Conservation (phyloP, 2,113 vertebrate species). For the Phainopepla nitens region DNA sequence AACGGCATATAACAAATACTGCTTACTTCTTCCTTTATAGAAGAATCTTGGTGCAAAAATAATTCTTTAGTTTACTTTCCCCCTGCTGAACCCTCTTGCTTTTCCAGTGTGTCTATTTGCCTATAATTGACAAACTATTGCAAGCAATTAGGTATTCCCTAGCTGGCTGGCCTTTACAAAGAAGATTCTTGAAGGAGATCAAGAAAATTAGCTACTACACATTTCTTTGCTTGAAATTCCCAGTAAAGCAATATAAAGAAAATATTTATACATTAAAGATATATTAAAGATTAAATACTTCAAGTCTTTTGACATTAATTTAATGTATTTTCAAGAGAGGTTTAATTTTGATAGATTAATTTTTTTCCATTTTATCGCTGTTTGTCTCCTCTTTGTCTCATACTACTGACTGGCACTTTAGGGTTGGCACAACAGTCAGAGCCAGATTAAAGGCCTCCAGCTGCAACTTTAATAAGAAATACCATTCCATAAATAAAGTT, state of each 20-base stretch:
- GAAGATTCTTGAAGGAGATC: background rate
- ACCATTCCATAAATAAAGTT: background rate
- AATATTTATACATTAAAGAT: background rate
- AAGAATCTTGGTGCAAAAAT: background rate
- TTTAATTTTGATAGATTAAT: background rate
- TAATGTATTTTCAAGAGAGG: background rate
- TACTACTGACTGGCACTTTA: background rate
- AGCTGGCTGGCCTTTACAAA: conserved; percentile 2
- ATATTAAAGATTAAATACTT: conserved; percentile 33
- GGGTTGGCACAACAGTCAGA: background rate
- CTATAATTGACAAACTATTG: background rate
- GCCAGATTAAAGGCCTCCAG: background rate
- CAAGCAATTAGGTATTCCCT: background rate
- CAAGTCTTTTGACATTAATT: conserved; percentile 5
- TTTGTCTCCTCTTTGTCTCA: background rate
- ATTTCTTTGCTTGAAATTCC: conserved; percentile 18
- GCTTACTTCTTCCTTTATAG: background rate
- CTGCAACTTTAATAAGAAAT: background rate
- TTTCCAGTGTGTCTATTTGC: background rate
- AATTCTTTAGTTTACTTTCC: background rate
- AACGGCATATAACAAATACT: background rate
- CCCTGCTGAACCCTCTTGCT: background rate
- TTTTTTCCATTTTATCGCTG: background rate
- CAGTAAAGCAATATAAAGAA: conserved; percentile 27
- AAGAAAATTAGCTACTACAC: background rate